Evolutionary conservation across 2,113 vertebrate genomes (phyloP), one percentile per base, ranked within the genome.

Genomic region (Sclerurus mexicanus): DNA sequence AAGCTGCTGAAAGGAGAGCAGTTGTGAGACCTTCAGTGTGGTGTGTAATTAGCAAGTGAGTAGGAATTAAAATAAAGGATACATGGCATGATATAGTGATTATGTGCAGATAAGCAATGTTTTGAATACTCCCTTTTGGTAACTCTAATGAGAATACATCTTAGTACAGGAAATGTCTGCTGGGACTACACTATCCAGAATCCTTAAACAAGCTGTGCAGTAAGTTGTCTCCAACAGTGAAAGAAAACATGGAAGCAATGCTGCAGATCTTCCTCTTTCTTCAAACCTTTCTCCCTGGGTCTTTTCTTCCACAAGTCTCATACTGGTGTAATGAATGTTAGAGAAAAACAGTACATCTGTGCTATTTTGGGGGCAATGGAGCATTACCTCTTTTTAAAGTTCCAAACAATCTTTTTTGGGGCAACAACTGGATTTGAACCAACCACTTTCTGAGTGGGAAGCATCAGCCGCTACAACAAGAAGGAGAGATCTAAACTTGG

Each of bases 1-100:
- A 95, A 97, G 96, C 95, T 97, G 97, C 96, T 97, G 97, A 98
- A 97, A 98, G 97, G 95, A 94, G 78, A 95, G 91, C 87, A 35
- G 91, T 96, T 93, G 95, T 95, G 97, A 97, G 95, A 94, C 91
- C 97, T 97, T 97, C 92, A 94, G 94, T 55, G 69, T 90, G 90
- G 76, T 90, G 87, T 89, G 96, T 97, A 97, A 98, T 97, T 97
- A 98, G 92, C 93, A 96, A 86, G 92, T 7, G 31, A 96, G 86
- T 50, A 83, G 92, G 95, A 97, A 94, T 92, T 28, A 52, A 96
- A 98, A 94, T 90, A 91, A 87, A 92, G 93, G 69, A 47, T 97
- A 94, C 89, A 87, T 90, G 92, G 91, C 0, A 6, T 96, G 94
- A 97, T 95, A 82, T 33, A 90, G 95, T 92, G 94, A 96, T 96